Conservation (phyloP, 2,797 vertebrate species). For the Cuniculus paca region DNA sequence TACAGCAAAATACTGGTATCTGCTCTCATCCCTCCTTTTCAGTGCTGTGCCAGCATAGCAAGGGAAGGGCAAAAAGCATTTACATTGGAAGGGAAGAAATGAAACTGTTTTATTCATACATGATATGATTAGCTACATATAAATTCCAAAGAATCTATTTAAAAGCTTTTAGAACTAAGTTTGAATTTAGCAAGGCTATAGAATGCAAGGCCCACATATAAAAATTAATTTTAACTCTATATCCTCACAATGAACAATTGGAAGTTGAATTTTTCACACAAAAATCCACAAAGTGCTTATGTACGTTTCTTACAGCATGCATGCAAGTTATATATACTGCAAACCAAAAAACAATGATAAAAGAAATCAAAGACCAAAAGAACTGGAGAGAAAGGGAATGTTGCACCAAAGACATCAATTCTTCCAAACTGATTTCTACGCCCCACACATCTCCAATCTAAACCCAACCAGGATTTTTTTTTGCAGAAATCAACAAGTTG, state of each 20-base stretch:
- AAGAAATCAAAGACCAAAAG: background rate
- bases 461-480: background rate
- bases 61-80: background rate
- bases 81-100: background rate
- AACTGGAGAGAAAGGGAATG: background rate
- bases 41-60: background rate
- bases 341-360: background rate
- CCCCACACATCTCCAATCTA: background rate
- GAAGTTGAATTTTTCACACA: background rate
- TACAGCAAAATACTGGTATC: background rate
- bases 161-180: conserved; percentile 25
- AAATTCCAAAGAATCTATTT: background rate
- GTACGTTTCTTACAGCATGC: background rate
- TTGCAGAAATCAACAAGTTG: background rate
- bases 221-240: background rate
- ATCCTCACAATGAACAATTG: background rate
- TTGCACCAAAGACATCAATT: background rate
- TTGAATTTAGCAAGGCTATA: background rate
- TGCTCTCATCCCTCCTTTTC: background rate
- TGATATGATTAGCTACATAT: background rate
- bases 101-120: background rate
- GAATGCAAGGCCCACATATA: background rate
- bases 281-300: background rate
- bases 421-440: background rate
- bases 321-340: background rate